These are phyloP conservation scores for Brachionus manjavacas DNA, from an alignment of 1,140 invertebrate species.

Conservation along the genomic window DNA sequence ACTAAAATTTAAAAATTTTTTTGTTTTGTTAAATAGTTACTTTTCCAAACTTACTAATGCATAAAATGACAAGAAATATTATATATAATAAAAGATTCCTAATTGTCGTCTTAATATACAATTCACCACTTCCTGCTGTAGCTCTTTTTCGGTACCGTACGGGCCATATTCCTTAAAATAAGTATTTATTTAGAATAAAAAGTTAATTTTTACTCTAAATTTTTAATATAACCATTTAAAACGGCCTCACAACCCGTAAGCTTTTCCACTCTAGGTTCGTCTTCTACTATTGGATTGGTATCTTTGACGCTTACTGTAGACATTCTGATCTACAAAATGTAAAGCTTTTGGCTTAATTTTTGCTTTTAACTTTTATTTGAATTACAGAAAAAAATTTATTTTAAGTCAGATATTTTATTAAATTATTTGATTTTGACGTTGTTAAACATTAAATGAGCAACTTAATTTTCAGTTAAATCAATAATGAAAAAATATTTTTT, in stretches of 20 bases:
- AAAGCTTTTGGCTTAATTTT: not conserved
- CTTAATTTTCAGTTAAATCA: not conserved
- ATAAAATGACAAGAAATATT: constrained; percentile 62
- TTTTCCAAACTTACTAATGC: constrained; percentile 10
- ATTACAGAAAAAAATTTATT: not conserved
- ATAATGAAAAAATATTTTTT: not conserved
- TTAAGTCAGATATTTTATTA: not conserved
- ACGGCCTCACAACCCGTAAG: constrained; percentile 3
- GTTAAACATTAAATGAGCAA: not conserved
- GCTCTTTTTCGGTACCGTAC: constrained; percentile 51
- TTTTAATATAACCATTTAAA: not conserved
- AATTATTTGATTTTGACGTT: not conserved
- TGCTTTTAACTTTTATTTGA: not conserved
- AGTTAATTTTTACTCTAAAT: not conserved
- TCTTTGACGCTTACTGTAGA: constrained; percentile 30
- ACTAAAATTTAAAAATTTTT: constrained; percentile 53
- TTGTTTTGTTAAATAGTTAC: not conserved
- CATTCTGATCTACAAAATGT: not conserved
- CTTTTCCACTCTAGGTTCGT: not conserved
- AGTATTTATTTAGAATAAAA: not conserved
- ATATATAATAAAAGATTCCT: constrained; percentile 63
- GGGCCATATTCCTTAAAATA: constrained; percentile 22
- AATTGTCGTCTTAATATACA: constrained; percentile 62
- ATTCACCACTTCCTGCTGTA: constrained; percentile 56
- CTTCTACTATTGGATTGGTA: not conserved